Percentiles rank a stretch among this genome's conserved stretches.
These are phyloP conservation scores for Paguma larvata DNA, from an alignment of 2,797 vertebrate species.

Conservation along the genomic window DNA sequence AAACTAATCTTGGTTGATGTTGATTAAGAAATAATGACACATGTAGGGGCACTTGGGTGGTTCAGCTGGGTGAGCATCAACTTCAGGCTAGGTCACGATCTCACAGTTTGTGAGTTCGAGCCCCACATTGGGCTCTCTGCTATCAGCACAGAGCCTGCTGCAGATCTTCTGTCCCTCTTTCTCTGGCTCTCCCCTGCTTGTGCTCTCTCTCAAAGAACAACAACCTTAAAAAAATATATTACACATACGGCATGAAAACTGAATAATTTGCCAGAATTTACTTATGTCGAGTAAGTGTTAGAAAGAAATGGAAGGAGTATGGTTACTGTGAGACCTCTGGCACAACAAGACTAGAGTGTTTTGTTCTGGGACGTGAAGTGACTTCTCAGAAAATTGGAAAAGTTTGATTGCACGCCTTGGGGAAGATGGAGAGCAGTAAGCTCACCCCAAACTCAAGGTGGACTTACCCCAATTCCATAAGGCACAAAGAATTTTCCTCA, in stretches of 20 bases:
- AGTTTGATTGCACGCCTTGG: background rate
- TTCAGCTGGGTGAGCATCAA: no score
- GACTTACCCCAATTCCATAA: background rate
- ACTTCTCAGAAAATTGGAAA: background rate
- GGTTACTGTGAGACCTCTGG: background rate
- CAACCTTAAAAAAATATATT: background rate
- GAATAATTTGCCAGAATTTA: background rate
- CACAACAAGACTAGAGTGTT: fast-evolving
- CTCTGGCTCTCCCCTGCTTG: no score
- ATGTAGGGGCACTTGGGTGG: no score
- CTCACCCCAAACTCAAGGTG: background rate
- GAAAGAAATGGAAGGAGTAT: background rate
- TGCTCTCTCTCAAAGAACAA: no score
- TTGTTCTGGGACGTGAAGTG: background rate
- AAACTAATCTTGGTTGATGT: background rate
- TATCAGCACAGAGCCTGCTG: no score
- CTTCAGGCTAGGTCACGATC: no score
- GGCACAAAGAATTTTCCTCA: background rate
- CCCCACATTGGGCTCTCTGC: no score
- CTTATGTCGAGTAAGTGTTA: background rate
- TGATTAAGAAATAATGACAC: background rate
- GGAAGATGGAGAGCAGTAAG: background rate
- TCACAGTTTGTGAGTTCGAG: no score
- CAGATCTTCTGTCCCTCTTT: no score
- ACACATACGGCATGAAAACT: background rate